These are phyloP conservation scores for Emys orbicularis DNA, from an alignment of 2,797 vertebrate genomes.

Conservation along the genomic window DNA sequence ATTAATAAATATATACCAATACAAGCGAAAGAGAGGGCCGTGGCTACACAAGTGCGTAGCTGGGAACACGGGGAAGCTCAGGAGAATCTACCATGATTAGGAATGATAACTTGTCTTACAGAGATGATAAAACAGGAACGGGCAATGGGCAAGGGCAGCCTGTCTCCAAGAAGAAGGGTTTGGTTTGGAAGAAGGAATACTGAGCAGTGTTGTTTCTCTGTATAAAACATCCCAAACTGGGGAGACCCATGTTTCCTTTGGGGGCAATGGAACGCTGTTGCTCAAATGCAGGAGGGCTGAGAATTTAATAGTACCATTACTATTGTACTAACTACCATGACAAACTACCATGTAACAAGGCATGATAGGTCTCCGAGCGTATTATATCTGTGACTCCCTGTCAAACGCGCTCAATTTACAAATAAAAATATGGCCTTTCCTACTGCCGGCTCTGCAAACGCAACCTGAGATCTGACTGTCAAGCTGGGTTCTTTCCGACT, in stretches of 20 bases:
- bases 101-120: not conserved
- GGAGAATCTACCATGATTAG: not conserved
- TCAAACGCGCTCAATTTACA: not conserved
- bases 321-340: not conserved
- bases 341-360: not conserved
- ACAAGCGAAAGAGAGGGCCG: not conserved
- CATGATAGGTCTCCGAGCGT: not conserved
- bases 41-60: not conserved
- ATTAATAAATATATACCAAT: not conserved
- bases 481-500: not conserved
- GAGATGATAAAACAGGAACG: not conserved
- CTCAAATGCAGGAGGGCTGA: not conserved
- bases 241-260: not conserved
- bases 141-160: not conserved
- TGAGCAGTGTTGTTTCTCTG: not conserved
- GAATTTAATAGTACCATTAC: not conserved
- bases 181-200: not conserved
- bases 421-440: conserved; percentile 25
- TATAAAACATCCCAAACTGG: not conserved
- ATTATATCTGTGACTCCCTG: not conserved
- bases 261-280: not conserved
- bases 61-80: not conserved
- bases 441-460: conserved; percentile 7
- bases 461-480: not conserved
- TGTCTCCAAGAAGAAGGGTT: not conserved